A percentile compares a stretch with the other conserved stretches of the same genome.
These are phyloP conservation scores for Criorhina ranunculi DNA, from an alignment of 2,888 invertebrate species.

Conservation along the genomic window DNA sequence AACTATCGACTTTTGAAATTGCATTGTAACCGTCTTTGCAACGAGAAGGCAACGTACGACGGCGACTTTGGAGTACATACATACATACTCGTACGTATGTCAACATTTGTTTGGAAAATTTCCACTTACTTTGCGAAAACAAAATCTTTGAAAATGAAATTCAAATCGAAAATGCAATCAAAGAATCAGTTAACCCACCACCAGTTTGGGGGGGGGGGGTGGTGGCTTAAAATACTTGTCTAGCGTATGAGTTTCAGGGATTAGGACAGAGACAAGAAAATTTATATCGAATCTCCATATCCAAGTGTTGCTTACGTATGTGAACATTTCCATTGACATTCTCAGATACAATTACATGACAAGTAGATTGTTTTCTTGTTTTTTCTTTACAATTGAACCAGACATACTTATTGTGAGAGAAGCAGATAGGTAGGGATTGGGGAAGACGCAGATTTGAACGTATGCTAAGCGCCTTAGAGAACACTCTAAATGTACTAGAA, in stretches of 20 bases:
- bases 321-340: slow-evolving; percentile 17
- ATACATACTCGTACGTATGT: slow-evolving; percentile 8
- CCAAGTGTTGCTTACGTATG: slow-evolving; percentile 12
- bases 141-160: slow-evolving; percentile 50
- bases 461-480: too few relatives aligned
- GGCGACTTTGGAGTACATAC: neutral
- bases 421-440: neutral
- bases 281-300: slow-evolving; percentile 20
- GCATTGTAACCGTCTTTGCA: slow-evolving; percentile 30
- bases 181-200: slow-evolving; percentile 23
- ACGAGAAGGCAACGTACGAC: slow-evolving; percentile 39
- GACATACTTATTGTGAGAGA: slow-evolving; percentile 13
- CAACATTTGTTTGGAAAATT: slow-evolving; percentile 22
- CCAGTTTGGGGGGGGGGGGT: neutral
- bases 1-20: slow-evolving; percentile 43
- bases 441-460: too few relatives aligned
- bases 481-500: too few relatives aligned
- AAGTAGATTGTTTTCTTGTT: neutral
- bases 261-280: slow-evolving; percentile 27
- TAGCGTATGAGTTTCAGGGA: neutral
- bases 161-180: slow-evolving; percentile 65
- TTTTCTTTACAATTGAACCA: neutral
- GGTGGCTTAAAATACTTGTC: slow-evolving; percentile 1
- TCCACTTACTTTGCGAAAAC: slow-evolving; percentile 28
- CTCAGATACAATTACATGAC: slow-evolving; percentile 25